Evolutionary conservation across 2,888 invertebrate species (phyloP), one percentile per base, ranked within the genome.

Genomic region (Argyresthia goedartella): DNA sequence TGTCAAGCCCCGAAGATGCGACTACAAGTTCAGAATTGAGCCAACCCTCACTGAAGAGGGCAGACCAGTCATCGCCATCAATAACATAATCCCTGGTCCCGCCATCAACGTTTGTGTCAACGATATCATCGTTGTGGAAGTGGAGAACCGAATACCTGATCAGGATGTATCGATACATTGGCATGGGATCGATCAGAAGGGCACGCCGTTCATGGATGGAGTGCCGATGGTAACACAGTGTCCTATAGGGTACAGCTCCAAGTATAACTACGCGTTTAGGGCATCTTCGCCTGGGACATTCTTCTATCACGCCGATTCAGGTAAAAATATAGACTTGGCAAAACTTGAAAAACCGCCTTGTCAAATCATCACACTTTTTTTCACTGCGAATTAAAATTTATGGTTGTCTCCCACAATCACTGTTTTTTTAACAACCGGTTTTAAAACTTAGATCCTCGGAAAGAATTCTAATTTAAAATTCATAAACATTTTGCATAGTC

Each of bases 201-300:
- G 88, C 34, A 89, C 91, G 2, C 92, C 92, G 0, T 91, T 88
- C 62, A 93, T 93, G 92, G 93, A 94, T 60, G 93, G 93, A 1
- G 91, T 91, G 4, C 91, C 93, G 0, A 89, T 92, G 88, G 81
- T 93, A n/a, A 92, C 93, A 0, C 93, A 93, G 65, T 93, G 93
- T 60, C 92, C 93, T 0, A 91, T 93, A 58, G 75, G 86, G 0
- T 90, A 91, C 62, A 91, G 90, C 55, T 89, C 91, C 1, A 90
- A 88, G 0, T 93, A 91, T 64, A 91, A 91, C 64, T 93, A 93
- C 64, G 90, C 90, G 55, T 93, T 93, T 64, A 82, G 89, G 45
- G 93, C 92, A 0, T 88, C 90, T 0, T 71, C 88, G 0, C 86
- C 91, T 1, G 93, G 93, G 14, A 93, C 92, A 0, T 92, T 91